Base-by-base conservation (phyloP, 1,140 invertebrate species). In the Tribolium castaneum region DNA sequence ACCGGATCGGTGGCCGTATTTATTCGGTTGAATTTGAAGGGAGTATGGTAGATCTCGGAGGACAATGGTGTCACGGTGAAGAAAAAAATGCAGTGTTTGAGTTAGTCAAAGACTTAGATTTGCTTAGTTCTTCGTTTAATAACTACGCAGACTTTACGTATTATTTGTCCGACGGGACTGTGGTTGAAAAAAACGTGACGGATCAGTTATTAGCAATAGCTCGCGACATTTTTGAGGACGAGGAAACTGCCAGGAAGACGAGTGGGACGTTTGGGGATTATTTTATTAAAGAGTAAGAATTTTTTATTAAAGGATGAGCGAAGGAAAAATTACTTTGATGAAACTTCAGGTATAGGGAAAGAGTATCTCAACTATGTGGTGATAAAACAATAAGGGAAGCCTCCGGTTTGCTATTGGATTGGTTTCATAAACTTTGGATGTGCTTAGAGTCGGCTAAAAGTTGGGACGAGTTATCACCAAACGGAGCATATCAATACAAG, bases 31-130 rank as follows among this genome's bases (percentile, higher is more conserved):
- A 88, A 13, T 92, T 92, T 82, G 91, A 88, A 1, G 89, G 90
- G 3, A 89, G 89, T 78, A 85, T 89, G 14, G 86, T 96, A 5
- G 96, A 98, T 85, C 78, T 97, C 10, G 96, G 96, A 3, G 81
- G 73, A 22, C 94, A 96, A 82, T 95, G 93, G 93, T 90, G 96
- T 80, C 95, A 97, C 82, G 95, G 96, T 10, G 91, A 96, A 84
- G 87, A 91, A 77, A 89, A 87, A 13, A 95, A 96, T 87, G 83
- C 89, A 7, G 91, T 94, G 0, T 95, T 90, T 82, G 85, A 93
- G 74, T 82, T 92, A 50, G 92, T 92, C 0, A 90, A 90, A 62
- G 87, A 90, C 35, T 80, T 90, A 14, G 85, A 90, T 82, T 80
- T 93, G 3, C 78, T 92, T 1, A 87, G 82, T 75, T 83, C 84